These are phyloP conservation scores for Pipistrellus pipistrellus DNA, from an alignment of 2,797 vertebrate species.

Conservation along the genomic window DNA sequence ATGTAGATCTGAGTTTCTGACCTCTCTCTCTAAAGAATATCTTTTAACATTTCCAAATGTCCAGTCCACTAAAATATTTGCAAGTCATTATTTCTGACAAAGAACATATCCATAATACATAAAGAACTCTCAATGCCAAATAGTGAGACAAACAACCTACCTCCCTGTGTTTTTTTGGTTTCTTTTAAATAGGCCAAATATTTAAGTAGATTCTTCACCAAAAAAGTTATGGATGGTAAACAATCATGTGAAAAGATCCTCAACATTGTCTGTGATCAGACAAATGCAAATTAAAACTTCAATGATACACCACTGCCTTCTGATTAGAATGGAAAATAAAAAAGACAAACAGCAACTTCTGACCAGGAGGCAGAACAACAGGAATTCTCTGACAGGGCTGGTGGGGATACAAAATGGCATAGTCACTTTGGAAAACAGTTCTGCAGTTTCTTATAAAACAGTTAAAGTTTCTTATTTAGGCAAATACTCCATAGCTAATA, in stretches of 20 bases:
- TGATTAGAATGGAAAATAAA: not conserved
- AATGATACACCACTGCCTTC: not conserved
- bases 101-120: not conserved
- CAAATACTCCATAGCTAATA: not conserved
- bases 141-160: not conserved
- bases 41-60: not conserved
- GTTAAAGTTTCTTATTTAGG: not conserved
- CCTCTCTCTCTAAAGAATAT: not conserved
- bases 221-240: not conserved
- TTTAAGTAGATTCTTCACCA: not conserved
- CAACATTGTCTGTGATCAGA: not conserved
- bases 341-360: not conserved
- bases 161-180: not conserved
- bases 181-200: not conserved
- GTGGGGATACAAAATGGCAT: not conserved
- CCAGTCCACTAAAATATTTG: not conserved
- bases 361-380: not conserved
- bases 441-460: not conserved
- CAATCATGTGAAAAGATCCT: not conserved
- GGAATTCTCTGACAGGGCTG: not conserved
- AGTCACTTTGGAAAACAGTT: not conserved
- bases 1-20: not conserved
- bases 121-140: not conserved
- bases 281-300: not conserved
- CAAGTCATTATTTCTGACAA: not conserved